Conservation (phyloP, 1,140 invertebrate genomes). For the Panagrolaimus sp. region DNA sequence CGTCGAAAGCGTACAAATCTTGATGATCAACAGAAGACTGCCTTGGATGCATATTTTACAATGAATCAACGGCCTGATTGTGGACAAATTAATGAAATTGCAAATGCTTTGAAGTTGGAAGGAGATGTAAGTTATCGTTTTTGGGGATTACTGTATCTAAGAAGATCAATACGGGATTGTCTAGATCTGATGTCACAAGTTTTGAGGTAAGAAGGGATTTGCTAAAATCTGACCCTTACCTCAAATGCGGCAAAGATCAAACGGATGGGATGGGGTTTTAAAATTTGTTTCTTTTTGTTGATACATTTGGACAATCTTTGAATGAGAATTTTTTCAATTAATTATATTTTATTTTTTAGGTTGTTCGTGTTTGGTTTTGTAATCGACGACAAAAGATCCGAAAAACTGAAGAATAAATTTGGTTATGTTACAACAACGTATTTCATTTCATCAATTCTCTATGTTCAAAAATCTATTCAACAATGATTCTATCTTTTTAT, state of each 20-base stretch:
- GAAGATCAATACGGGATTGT: not conserved
- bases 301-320: slow-evolving; percentile 11
- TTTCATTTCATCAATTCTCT: no score
- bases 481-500: no score
- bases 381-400: slow-evolving; percentile 77
- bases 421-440: no score
- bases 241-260: no score
- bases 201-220: slow-evolving; percentile 5
- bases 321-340: slow-evolving; percentile 15
- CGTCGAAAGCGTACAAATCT: slow-evolving; percentile 95
- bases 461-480: no score
- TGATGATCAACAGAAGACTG: slow-evolving; percentile 83
- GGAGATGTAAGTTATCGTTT: slow-evolving; percentile 72
- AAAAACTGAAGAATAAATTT: slow-evolving; percentile 8
- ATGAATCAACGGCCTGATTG: slow-evolving; percentile 93
- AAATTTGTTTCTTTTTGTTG: slow-evolving; percentile 29
- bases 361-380: slow-evolving; percentile 89
- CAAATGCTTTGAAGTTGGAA: slow-evolving; percentile 87
- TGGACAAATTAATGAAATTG: slow-evolving; percentile 84
- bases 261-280: slow-evolving; percentile 6
- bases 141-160: not conserved
- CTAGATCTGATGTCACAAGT: no score
- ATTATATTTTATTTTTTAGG: slow-evolving; percentile 43
- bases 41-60: slow-evolving; percentile 86
- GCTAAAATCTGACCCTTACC: no score